Evolutionary conservation across 2,113 vertebrate species (phyloP).

Genomic region (Oceanites oceanicus): DNA sequence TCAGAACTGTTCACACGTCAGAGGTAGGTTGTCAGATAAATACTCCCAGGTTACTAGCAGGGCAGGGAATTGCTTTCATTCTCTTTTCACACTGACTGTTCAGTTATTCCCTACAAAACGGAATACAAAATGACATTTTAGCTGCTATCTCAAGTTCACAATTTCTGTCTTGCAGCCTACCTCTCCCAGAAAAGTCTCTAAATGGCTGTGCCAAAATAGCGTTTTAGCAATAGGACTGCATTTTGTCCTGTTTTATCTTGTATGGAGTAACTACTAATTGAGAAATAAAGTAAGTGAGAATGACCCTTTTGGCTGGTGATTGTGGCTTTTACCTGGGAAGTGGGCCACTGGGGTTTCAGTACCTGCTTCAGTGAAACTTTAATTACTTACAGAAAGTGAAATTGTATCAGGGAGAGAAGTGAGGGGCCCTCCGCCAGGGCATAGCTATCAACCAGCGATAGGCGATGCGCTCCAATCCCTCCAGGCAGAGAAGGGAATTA

Average conservation of each 20-base stretch:
- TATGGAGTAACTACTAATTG: slow-evolving; percentile 13
- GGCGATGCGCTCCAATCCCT: not conserved
- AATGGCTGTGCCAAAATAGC: not conserved
- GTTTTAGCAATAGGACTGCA: not conserved
- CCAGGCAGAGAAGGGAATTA: slow-evolving; percentile 36
- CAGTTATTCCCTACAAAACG: not conserved
- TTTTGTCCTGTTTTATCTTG: not conserved
- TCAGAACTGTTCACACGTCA: not conserved
- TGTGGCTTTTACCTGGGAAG: slow-evolving; percentile 30
- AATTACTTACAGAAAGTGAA: slow-evolving; percentile 4
- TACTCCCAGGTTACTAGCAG: not conserved
- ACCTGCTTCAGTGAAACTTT: slow-evolving; percentile 14
- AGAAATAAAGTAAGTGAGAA: slow-evolving; percentile 9
- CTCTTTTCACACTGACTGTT: not conserved
- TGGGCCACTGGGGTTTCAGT: slow-evolving; percentile 45
- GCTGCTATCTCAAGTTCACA: not conserved
- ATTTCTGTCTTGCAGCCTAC: not conserved
- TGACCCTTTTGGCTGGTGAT: slow-evolving; percentile 16
- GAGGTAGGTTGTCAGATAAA: not conserved
- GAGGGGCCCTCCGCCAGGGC: not conserved
- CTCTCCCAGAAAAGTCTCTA: not conserved
- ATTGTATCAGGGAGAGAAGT: not conserved
- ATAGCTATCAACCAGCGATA: not conserved
- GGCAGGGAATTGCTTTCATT: not conserved
- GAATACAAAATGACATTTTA: not conserved